Percentiles rank a stretch among this genome's conserved stretches.
Conservation (phyloP, 1,140 invertebrate species). For the Eriocheir sinensis region DNA sequence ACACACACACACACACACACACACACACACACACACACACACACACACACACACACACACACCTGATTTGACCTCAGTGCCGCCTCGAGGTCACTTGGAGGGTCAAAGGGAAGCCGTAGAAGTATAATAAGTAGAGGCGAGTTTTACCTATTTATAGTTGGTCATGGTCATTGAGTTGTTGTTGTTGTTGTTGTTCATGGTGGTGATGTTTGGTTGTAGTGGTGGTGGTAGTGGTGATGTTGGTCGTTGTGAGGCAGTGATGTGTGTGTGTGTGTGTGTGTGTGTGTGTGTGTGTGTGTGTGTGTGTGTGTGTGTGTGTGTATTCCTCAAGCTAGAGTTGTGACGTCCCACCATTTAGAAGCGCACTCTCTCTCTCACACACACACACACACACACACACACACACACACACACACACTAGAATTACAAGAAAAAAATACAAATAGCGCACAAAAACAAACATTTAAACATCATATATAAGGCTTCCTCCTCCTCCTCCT, state of each 20-base stretch:
- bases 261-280: conserved; percentile 29
- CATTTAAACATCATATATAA: not conserved
- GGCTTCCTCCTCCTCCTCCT: not conserved
- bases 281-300: conserved; percentile 47
- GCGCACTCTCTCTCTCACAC: not conserved
- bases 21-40: conserved; percentile 23
- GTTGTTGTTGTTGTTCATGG: too few species aligned
- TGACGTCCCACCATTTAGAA: not conserved
- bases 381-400: conserved; percentile 20
- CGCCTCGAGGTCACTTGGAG: not conserved
- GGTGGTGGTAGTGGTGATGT: too few species aligned
- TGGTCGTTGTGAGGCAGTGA: not conserved
- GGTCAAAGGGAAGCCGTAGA: not conserved
- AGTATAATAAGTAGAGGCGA: too few species aligned
- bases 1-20: conserved; percentile 43
- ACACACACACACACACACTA: conserved; percentile 30
- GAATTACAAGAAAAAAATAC: too few species aligned
- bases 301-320: conserved; percentile 36
- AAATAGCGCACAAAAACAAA: not conserved
- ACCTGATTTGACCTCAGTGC: not conserved
- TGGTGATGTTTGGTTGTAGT: not conserved
- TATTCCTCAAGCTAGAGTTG: not conserved
- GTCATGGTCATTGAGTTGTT: too few species aligned
- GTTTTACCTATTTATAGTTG: too few species aligned
- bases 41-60: conserved; percentile 36